Percentiles rank a stretch among this genome's conserved stretches.
Conservation (phyloP, 2,888 invertebrate species). For the Punctoribates punctum region DNA sequence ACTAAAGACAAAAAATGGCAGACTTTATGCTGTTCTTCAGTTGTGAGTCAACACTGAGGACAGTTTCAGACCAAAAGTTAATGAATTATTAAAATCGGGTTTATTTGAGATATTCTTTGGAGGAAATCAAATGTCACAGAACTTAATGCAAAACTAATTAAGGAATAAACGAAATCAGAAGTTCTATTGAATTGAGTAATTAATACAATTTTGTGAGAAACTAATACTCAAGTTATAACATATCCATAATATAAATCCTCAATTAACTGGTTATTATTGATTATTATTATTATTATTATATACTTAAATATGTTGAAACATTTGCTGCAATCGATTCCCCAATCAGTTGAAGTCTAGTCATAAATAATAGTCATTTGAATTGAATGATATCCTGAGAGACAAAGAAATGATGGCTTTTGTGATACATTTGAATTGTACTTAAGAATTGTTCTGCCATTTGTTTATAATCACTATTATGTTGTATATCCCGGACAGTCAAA, state of each 20-base stretch:
- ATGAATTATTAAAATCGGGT: neutral
- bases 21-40: slow-evolving; percentile 7
- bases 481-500: slow-evolving; percentile 6
- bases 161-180: neutral
- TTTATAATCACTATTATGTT: slow-evolving; percentile 3
- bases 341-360: slow-evolving; percentile 20
- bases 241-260: slow-evolving; percentile 9
- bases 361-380: neutral
- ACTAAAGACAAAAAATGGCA: neutral
- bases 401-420: slow-evolving; percentile 1
- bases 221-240: slow-evolving; percentile 29
- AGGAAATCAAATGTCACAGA: neutral
- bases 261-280: slow-evolving; percentile 24
- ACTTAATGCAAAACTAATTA: neutral
- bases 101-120: neutral
- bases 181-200: neutral
- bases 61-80: neutral
- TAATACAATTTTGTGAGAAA: neutral
- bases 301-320: neutral
- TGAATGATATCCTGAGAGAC: slow-evolving; percentile 21
- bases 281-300: slow-evolving; percentile 15
- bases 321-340: slow-evolving; percentile 19
- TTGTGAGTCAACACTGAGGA: neutral
- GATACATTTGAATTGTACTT: slow-evolving; percentile 34
- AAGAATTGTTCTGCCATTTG: slow-evolving; percentile 25